These are phyloP conservation scores for Sesamia inferens DNA, from an alignment of 2,888 invertebrate species.

Conservation along the genomic window DNA sequence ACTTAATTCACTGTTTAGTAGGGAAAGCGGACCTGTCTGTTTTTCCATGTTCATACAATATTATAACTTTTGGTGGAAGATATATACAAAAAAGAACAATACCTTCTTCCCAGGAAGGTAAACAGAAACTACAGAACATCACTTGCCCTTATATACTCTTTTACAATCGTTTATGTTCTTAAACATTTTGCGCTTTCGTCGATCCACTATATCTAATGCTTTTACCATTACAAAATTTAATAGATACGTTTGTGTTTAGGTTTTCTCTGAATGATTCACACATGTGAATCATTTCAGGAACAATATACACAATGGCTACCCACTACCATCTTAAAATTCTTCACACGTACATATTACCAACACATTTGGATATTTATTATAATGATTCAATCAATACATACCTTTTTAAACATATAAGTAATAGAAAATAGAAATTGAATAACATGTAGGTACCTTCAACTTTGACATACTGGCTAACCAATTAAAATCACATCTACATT, in stretches of 20 bases:
- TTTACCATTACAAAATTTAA: background rate
- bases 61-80: too few species aligned
- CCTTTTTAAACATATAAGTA: background rate
- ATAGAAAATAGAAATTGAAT: slow-evolving; percentile 36
- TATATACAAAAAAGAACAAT: too few species aligned
- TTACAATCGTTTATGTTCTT: background rate
- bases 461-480: slow-evolving; percentile 40
- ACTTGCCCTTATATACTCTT: too few species aligned
- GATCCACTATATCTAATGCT: too few species aligned
- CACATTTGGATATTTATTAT: slow-evolving; percentile 12
- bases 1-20: too few species aligned
- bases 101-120: too few species aligned
- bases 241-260: too few species aligned
- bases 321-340: background rate
- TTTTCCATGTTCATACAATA: too few species aligned
- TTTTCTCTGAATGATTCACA: background rate
- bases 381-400: slow-evolving; percentile 15
- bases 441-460: slow-evolving; percentile 26
- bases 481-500: slow-evolving; percentile 39
- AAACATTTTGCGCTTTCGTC: too few species aligned
- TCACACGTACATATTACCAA: background rate
- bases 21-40: too few species aligned
- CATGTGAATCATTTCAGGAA: background rate
- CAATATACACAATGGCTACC: background rate
- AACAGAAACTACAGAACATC: too few species aligned